Conservation (phyloP, 2,888 invertebrate genomes). For the Troilus luridus region DNA sequence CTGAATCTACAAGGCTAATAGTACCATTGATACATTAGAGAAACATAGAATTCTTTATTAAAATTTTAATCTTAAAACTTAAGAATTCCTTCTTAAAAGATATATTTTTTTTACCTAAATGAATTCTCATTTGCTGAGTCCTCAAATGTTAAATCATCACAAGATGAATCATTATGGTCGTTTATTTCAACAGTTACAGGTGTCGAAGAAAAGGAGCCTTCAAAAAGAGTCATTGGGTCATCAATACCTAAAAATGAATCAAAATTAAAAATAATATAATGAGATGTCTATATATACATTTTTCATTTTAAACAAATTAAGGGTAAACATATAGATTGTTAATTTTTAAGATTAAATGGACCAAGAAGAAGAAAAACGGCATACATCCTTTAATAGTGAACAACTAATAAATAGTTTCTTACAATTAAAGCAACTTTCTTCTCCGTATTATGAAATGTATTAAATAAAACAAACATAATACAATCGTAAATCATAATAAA, state of each 20-base stretch:
- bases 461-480: not conserved
- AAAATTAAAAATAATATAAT: not conserved
- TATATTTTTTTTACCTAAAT: constrained; percentile 22
- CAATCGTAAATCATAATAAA: not conserved
- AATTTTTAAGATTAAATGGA: no score
- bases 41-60: not conserved
- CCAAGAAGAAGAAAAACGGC: no score
- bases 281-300: not conserved
- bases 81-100: not conserved
- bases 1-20: constrained; percentile 39
- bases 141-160: constrained; percentile 22
- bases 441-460: no score
- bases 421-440: no score
- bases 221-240: constrained; percentile 61
- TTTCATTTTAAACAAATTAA: not conserved
- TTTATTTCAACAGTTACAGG: not conserved
- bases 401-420: no score
- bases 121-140: constrained; percentile 53
- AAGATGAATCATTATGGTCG: constrained; percentile 31
- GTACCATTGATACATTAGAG: not conserved
- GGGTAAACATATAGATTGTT: no score
- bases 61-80: not conserved
- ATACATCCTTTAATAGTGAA: no score
- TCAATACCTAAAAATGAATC: constrained; percentile 61
- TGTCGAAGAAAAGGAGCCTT: constrained; percentile 51